Evolutionary conservation across 1,140 invertebrate species (phyloP).

Genomic region (Hermatobates lingyangjiaoensis): DNA sequence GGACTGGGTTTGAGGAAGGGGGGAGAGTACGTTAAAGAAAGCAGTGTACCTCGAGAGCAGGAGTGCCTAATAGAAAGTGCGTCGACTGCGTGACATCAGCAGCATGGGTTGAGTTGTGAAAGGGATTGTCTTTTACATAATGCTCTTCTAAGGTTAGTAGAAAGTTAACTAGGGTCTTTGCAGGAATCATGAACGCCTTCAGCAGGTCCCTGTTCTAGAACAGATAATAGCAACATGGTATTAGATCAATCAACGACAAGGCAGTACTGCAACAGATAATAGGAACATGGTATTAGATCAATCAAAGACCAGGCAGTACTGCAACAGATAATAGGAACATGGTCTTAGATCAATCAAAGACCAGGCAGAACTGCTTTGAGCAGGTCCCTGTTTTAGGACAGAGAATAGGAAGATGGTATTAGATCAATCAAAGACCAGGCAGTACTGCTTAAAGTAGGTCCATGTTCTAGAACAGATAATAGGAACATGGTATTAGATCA

Average conservation of each 20-base stretch:
- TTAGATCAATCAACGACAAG: neutral
- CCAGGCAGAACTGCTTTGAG: neutral
- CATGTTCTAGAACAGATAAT: no score
- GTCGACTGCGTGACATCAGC: slow-evolving; percentile 94
- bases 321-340: neutral
- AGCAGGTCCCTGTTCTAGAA: slow-evolving; percentile 70
- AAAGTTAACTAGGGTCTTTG: slow-evolving; percentile 85
- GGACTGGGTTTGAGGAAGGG: no score
- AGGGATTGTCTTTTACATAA: slow-evolving; percentile 90
- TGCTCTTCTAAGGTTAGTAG: slow-evolving; percentile 95
- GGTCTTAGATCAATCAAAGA: neutral
- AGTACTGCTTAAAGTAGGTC: no score
- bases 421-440: no score
- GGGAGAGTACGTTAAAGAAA: no score
- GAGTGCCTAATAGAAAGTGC: slow-evolving; percentile 81
- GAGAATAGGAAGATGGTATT: no score
- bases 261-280: neutral
- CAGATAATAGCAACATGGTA: slow-evolving; percentile 1
- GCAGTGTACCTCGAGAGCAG: slow-evolving; percentile 76
- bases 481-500: no score
- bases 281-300: neutral
- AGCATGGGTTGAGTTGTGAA: slow-evolving; percentile 95
- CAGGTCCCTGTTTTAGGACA: neutral
- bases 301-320: neutral
- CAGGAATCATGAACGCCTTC: slow-evolving; percentile 83